phyloP scores from a whole-genome alignment of 2,888 invertebrate species.

The Rhabditoides inermis region DNA sequence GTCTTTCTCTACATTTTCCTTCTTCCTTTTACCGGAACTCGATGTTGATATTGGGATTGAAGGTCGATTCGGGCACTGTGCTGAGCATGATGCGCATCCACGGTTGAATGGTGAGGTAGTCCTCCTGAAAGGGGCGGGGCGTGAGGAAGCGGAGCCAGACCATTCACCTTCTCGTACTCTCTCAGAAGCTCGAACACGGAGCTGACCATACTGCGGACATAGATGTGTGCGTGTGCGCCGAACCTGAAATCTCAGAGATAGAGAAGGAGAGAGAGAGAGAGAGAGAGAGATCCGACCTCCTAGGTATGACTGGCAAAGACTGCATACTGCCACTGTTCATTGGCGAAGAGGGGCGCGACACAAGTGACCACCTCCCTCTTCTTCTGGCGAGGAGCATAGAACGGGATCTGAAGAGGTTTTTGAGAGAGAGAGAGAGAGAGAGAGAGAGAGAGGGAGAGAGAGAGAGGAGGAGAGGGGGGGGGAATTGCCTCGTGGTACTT shows the following conservation, averaged over 20 bases:
- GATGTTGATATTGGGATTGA: slow-evolving; percentile 28
- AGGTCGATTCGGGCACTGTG: slow-evolving; percentile 14
- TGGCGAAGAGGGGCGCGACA: slow-evolving; percentile 25
- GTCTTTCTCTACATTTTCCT: too few relatives aligned
- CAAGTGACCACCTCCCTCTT: slow-evolving; percentile 24
- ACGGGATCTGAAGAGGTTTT: slow-evolving; percentile 29
- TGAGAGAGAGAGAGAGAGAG: too few relatives aligned
- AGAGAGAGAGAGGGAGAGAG: too few relatives aligned
- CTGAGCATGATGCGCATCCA: slow-evolving; percentile 19
- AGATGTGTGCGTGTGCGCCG: slow-evolving; percentile 23
- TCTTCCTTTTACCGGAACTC: too few relatives aligned
- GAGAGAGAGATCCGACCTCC: slow-evolving; percentile 10
- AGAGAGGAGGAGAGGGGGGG: too few relatives aligned
- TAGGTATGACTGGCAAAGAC: slow-evolving; percentile 22
- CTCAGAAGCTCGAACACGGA: slow-evolving; percentile 19
- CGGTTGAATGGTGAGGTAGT: slow-evolving; percentile 19
- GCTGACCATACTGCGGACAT: slow-evolving; percentile 24
- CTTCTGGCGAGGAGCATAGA: too few relatives aligned
- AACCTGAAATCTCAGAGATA: slow-evolving; percentile 16
- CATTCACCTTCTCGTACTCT: slow-evolving; percentile 16
- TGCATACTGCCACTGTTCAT: slow-evolving; percentile 26
- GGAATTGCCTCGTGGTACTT: too few relatives aligned
- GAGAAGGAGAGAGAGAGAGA: too few relatives aligned
- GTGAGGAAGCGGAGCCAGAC: too few relatives aligned
- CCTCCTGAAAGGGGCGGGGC: too few relatives aligned